Evolutionary conservation across 2,113 vertebrate species (phyloP).

Genomic region (Butorides virescens): DNA sequence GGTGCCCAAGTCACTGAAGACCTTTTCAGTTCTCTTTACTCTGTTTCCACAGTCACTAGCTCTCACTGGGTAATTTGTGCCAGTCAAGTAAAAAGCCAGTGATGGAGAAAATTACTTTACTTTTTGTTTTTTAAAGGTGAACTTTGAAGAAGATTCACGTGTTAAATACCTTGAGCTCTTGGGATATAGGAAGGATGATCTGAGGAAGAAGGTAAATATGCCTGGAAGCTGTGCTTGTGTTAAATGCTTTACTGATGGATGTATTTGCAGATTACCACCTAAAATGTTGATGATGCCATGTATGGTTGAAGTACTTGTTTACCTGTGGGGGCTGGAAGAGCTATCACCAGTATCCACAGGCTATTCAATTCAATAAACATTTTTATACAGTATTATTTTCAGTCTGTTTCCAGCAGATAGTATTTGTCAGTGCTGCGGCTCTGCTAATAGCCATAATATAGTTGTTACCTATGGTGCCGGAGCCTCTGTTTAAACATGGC

Average conservation of each 20-base stretch:
- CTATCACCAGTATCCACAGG: background rate
- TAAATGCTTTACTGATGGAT: background rate
- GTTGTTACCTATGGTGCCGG: background rate
- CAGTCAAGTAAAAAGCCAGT: background rate
- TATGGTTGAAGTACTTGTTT: background rate
- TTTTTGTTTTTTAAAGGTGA: constrained; percentile 77
- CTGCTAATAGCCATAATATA: background rate
- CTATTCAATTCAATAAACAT: background rate
- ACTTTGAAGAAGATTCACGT: constrained; percentile 91
- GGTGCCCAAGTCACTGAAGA: background rate
- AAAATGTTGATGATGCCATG: background rate
- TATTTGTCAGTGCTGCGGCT: background rate
- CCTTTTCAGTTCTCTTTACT: background rate
- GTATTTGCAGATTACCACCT: background rate
- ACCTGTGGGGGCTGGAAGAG: background rate
- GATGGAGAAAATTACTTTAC: background rate
- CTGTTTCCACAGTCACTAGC: background rate
- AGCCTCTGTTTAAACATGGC: background rate
- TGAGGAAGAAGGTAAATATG: constrained; percentile 85
- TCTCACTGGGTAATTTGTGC: background rate
- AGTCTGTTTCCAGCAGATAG: background rate
- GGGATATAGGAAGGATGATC: constrained; percentile 90
- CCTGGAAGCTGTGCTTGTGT: background rate
- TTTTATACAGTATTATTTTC: background rate
- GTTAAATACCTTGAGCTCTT: constrained; percentile 91